phyloP scores from a whole-genome alignment of 2,113 vertebrate genomes.

The Etheostoma spectabile region DNA sequence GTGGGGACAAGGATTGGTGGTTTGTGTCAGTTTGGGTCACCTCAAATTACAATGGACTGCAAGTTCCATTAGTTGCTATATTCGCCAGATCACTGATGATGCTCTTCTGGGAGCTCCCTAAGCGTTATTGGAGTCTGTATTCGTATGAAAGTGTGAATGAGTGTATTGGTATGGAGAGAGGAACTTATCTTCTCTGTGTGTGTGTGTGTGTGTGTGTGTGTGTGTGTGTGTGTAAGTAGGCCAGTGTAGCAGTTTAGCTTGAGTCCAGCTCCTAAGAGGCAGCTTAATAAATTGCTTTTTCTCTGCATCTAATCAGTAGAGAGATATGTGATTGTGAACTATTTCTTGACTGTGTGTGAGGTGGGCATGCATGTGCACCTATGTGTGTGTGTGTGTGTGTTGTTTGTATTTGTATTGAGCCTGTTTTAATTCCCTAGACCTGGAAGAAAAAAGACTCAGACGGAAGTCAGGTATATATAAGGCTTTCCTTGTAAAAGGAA shows the following conservation, averaged over 20 bases:
- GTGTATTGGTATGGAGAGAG: constrained; percentile 26
- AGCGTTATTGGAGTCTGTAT: constrained; percentile 28
- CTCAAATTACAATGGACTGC: constrained; percentile 59
- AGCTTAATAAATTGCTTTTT: constrained; percentile 82
- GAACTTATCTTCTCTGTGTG: constrained; percentile 31
- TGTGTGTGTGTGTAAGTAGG: constrained; percentile 59
- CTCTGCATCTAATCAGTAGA: constrained; percentile 74
- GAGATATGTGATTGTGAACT: constrained; percentile 70
- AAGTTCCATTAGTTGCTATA: constrained; percentile 57
- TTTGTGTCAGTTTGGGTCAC: constrained; percentile 66
- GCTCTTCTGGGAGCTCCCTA: constrained; percentile 56
- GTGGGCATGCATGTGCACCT: constrained; percentile 21
- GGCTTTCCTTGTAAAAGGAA: no score
- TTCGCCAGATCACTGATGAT: constrained; percentile 60
- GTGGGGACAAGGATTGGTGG: constrained; percentile 31
- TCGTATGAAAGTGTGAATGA: constrained; percentile 53
- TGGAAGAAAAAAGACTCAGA: constrained; percentile 35
- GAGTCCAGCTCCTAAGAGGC: constrained; percentile 73
- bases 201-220: constrained; percentile 11
- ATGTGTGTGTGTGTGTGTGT: constrained; percentile 25
- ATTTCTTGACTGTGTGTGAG: constrained; percentile 50
- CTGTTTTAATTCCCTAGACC: constrained; percentile 57
- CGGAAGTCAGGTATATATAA: constrained; percentile 54
- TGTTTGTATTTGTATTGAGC: constrained; percentile 56
- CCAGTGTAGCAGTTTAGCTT: constrained; percentile 68